Evolutionary conservation across 2,113 vertebrate species (phyloP), one percentile per base, ranked within the genome.

Genomic region (Charina bottae): DNA sequence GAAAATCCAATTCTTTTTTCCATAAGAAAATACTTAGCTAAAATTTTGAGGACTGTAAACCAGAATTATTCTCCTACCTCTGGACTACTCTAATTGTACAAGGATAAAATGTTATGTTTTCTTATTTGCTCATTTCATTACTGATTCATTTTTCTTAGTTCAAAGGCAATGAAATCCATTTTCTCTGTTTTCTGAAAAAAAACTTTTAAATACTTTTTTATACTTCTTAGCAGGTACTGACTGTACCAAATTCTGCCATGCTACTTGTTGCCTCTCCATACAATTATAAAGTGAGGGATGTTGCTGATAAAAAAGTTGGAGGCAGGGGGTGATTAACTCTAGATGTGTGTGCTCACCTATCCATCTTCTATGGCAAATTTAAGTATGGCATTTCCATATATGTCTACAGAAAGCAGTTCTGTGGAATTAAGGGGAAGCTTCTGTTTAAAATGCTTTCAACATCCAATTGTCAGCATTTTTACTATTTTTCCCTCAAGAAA

Each of bases 1-100:
- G 0, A 0, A 23, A 53, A 7, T 78, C 33, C 7, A 4, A 4
- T 59, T 0, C 0, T 0, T 6, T 2, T 91, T 96, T 87, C 1
- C 83, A 28, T 15, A 54, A 24, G 0, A 0, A 85, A 7, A 19
- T 37, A 3, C 55, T 7, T 1, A 10, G 23, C 19, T 49, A 78
- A 42, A 78, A 21, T 78, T 42, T 7, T 78, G 33, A 78, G 8
- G 33, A 78, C 72, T 42, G 8, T 78, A 78, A 78, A 19, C 7
- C 17, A 9, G 33, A 78, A 78, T 42, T 78, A 21, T 33, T 42
- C 17, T 78, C 7, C 17, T 9, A 78, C 17, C 21, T 78, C 33
- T 78, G 19, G 33, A 21, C 17, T 42, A 42, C 19, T 78, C 17
- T 78, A 78, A 78, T 37, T 78, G 72, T 78, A 42, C 72, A 78